These are phyloP conservation scores for Chrysemys picta DNA, from an alignment of 2,113 vertebrate species.

Conservation along the genomic window DNA sequence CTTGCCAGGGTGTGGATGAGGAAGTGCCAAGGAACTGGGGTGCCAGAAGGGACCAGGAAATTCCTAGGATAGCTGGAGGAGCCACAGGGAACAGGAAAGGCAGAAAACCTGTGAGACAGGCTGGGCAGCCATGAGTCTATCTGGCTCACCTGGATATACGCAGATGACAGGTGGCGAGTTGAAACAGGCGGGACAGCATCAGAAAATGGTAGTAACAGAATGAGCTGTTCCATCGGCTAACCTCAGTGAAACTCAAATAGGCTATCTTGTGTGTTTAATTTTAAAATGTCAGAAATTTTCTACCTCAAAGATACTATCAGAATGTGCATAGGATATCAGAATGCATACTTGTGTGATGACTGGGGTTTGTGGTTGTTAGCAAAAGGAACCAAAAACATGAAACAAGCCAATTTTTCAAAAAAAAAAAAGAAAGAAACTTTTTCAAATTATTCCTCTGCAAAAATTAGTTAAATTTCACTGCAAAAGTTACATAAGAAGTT, in stretches of 20 bases:
- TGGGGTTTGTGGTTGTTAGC: fast-evolving
- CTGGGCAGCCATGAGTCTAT: no score
- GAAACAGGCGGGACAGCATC: background rate
- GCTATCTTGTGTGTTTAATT: background rate
- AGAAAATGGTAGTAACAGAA: background rate
- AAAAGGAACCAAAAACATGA: background rate
- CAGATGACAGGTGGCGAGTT: background rate
- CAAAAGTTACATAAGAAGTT: background rate
- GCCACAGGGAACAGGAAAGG: background rate
- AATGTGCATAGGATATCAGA: background rate
- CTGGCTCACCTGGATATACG: background rate
- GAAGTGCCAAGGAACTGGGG: background rate
- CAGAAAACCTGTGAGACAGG: background rate
- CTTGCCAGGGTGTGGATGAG: fast-evolving
- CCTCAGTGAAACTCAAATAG: background rate
- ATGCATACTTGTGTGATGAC: background rate
- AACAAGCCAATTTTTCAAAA: background rate
- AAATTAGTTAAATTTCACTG: background rate
- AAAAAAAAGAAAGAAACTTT: background rate
- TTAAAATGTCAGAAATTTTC: background rate
- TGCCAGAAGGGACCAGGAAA: background rate
- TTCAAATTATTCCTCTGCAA: background rate
- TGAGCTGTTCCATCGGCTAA: background rate
- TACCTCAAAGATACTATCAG: fast-evolving
- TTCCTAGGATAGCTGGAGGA: background rate